Evolutionary conservation across 2,797 vertebrate genomes (phyloP).

Genomic region (Emys orbicularis): DNA sequence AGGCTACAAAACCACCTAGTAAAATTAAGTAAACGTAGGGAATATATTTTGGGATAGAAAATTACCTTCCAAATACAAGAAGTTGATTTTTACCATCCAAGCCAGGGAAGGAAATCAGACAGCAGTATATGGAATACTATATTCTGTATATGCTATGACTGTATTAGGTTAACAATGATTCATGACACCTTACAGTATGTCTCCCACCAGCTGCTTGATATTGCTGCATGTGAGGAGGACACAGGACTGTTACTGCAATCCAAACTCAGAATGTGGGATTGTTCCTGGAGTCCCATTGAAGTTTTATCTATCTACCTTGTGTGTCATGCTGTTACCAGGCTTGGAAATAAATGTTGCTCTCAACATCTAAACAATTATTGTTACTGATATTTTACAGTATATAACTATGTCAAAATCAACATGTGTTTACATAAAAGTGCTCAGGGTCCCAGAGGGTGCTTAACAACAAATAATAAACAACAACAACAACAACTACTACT

Average conservation of each 20-base stretch:
- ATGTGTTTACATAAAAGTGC: neutral
- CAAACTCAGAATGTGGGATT: too few relatives aligned
- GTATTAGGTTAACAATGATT: constrained; percentile 31
- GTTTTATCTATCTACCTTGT: neutral
- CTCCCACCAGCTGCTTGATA: neutral
- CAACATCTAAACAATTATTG: neutral
- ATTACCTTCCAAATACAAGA: constrained; percentile 34
- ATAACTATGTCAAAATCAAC: neutral
- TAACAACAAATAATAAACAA: neutral
- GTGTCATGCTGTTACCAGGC: neutral
- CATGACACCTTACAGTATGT: constrained; percentile 4
- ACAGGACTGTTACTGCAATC: constrained; percentile 12
- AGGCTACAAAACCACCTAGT: neutral
- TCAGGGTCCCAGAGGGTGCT: neutral
- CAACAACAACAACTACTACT: neutral
- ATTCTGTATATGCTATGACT: neutral
- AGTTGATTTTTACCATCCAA: constrained; percentile 52
- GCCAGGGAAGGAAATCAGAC: constrained; percentile 50
- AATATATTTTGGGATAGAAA: constrained; percentile 48
- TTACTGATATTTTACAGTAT: neutral
- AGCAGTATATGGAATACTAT: constrained; percentile 19
- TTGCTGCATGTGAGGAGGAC: neutral
- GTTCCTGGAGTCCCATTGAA: too few relatives aligned
- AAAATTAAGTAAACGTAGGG: constrained; percentile 44
- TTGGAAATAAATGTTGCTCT: constrained; percentile 5